These are phyloP conservation scores for Athalia cordata DNA, from an alignment of 2,888 invertebrate genomes.

Conservation along the genomic window DNA sequence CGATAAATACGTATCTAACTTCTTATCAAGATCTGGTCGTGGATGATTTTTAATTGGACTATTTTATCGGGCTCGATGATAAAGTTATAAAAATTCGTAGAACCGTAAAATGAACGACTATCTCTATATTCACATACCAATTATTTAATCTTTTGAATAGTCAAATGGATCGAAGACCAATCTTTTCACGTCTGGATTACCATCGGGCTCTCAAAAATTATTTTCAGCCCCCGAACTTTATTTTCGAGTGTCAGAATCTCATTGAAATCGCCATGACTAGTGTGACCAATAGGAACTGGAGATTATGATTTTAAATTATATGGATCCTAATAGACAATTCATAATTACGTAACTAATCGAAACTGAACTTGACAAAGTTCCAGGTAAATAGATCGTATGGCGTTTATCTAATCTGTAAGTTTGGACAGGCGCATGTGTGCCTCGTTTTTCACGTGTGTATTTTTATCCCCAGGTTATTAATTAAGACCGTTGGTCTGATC, in stretches of 20 bases:
- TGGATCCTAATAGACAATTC: too few relatives aligned
- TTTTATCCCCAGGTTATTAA: not conserved
- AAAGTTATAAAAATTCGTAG: conserved; percentile 54
- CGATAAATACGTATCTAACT: conserved; percentile 67
- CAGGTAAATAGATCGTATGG: not conserved
- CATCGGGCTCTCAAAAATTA: not conserved
- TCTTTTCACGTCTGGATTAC: not conserved
- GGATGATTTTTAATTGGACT: conserved; percentile 60
- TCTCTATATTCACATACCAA: not conserved
- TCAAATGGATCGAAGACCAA: not conserved
- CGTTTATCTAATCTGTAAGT: conserved; percentile 21
- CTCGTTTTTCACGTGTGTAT: conserved; percentile 1
- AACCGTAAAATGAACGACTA: conserved; percentile 28
- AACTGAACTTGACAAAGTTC: too few relatives aligned
- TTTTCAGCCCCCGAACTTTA: too few relatives aligned
- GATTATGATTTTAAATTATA: not conserved
- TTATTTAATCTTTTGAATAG: not conserved
- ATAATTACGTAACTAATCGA: too few relatives aligned
- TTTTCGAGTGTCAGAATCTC: too few relatives aligned
- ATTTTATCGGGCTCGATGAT: conserved; percentile 61
- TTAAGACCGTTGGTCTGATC: too few relatives aligned
- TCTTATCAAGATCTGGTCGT: conserved; percentile 59
- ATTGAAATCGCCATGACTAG: too few relatives aligned
- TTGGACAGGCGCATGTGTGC: not conserved
- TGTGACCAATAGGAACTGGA: not conserved